Evolutionary conservation across 1,140 invertebrate species (phyloP).

Genomic region (Mactra quadrangularis): DNA sequence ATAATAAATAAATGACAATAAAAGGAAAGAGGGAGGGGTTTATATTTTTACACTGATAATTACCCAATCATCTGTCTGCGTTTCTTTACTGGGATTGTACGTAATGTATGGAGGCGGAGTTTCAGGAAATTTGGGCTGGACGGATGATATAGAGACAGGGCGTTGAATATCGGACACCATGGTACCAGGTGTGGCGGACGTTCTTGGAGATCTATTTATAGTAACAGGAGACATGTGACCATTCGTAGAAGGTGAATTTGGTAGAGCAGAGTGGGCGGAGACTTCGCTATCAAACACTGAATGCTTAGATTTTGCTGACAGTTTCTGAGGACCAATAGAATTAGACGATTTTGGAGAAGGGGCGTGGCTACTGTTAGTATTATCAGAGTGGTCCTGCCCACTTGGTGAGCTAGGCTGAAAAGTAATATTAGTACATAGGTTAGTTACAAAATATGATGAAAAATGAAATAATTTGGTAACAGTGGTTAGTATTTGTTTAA

Average conservation of each 20-base stretch:
- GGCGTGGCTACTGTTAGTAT: background rate
- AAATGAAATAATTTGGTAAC: no score
- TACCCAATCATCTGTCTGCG: conserved; percentile 57
- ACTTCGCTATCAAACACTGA: background rate
- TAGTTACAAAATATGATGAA: no score
- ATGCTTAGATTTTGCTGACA: conserved; percentile 24
- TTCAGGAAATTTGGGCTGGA: conserved; percentile 8
- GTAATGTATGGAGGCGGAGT: conserved; percentile 22
- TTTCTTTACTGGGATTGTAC: conserved; percentile 39
- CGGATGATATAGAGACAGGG: conserved; percentile 43
- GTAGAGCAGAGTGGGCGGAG: background rate
- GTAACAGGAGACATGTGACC: conserved; percentile 32
- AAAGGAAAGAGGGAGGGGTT: no score
- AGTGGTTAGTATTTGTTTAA: no score
- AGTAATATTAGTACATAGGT: no score
- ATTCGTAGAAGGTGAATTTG: conserved; percentile 12
- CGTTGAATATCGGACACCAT: conserved; percentile 47
- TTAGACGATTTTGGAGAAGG: background rate
- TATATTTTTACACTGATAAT: conserved; percentile 9
- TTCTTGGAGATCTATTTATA: conserved; percentile 51
- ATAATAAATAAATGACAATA: no score
- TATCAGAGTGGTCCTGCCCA: background rate
- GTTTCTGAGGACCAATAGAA: background rate
- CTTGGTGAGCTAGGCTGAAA: background rate
- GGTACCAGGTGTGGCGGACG: conserved; percentile 52